Evolutionary conservation across 2,113 vertebrate genomes (phyloP).

Genomic region (Clarias macrocephalus): DNA sequence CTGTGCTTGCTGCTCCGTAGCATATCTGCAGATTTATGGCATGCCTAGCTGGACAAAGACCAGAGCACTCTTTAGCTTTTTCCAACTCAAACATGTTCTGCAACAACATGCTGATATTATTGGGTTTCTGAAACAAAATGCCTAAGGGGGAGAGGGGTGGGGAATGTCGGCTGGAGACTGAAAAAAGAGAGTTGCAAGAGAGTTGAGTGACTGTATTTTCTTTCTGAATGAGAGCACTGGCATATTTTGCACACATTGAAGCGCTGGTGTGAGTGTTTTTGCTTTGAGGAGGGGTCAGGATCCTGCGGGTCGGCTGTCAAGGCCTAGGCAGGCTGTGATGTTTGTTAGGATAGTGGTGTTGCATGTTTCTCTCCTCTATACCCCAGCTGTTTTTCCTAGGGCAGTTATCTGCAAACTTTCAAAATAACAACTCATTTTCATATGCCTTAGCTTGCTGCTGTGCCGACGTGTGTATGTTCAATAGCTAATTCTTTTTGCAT

Average conservation of each 20-base stretch:
- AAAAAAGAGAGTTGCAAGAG: slow-evolving; percentile 3
- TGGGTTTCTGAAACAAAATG: slow-evolving; percentile 50
- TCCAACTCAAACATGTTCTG: slow-evolving; percentile 57
- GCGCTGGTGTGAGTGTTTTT: background rate
- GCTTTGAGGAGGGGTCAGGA: slow-evolving; percentile 8
- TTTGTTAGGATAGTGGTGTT: background rate
- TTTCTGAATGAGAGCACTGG: slow-evolving; percentile 10
- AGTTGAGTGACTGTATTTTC: slow-evolving; percentile 8
- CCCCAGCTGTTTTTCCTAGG: background rate
- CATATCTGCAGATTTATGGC: slow-evolving; percentile 53
- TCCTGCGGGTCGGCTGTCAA: background rate
- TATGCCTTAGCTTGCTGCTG: slow-evolving; percentile 28
- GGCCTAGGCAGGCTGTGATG: background rate
- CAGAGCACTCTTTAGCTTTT: slow-evolving; percentile 38
- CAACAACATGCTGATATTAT: slow-evolving; percentile 50
- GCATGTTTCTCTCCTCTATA: background rate
- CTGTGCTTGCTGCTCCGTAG: slow-evolving; percentile 30
- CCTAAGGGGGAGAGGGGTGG: slow-evolving; percentile 12
- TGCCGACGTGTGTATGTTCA: background rate
- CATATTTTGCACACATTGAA: slow-evolving; percentile 29
- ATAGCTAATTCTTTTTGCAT: background rate
- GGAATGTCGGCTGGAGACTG: background rate
- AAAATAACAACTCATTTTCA: slow-evolving; percentile 10
- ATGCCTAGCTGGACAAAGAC: slow-evolving; percentile 52
- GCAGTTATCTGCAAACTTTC: slow-evolving; percentile 16